Evolutionary conservation across 37 sponge, comb jelly and placozoan species (phyloP).

Genomic region (Axinella damicornis): DNA sequence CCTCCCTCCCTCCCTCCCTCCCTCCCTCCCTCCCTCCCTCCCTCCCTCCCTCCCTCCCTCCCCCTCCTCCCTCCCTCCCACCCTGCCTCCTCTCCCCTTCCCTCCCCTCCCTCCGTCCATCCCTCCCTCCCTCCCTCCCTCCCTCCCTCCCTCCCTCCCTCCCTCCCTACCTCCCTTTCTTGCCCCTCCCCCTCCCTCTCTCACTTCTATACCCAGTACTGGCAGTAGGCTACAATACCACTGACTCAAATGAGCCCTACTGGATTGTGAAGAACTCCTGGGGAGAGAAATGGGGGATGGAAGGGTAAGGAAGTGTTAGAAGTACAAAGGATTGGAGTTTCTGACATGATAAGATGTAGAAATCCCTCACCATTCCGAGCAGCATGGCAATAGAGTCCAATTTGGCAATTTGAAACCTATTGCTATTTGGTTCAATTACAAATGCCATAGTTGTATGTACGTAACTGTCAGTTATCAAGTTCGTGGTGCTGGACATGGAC

Average conservation of each 20-base stretch:
- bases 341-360: no score
- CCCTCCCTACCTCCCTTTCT: background rate
- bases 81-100: no score
- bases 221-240: constrained; percentile 70
- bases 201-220: no score
- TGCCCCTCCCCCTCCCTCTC: background rate
- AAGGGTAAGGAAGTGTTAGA: constrained; percentile 54
- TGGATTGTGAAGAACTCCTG: constrained; percentile 90
- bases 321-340: no score
- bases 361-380: no score
- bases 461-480: no score
- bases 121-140: background rate
- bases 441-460: no score
- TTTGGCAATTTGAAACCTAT: no score
- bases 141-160: background rate
- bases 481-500: no score
- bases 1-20: background rate
- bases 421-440: no score
- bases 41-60: background rate
- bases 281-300: constrained; percentile 60
- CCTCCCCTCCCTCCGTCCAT: background rate
- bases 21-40: background rate
- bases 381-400: no score
- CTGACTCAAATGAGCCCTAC: constrained; percentile 46
- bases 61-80: background rate